Base-by-base conservation (phyloP, 2,797 vertebrate species). In the Nannoperca obscura region DNA sequence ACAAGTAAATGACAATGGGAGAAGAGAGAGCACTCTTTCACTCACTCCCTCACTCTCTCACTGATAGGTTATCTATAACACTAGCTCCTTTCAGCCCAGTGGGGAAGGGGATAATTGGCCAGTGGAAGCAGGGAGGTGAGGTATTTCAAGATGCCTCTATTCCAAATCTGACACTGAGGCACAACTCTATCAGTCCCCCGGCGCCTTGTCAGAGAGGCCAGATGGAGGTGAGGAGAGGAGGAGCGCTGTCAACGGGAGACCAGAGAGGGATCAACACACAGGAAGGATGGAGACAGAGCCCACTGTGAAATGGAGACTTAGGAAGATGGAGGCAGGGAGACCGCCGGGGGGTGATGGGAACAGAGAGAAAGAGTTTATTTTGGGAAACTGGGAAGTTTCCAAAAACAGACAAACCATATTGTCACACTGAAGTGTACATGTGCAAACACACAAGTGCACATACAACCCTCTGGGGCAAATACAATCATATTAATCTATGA, bases 21-120 rank as follows among this genome's bases (percentile, higher is more conserved):
- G 55, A 40, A 10, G 54, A 60, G 60, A 68, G 8, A 11, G 27
- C 3, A 49, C 32, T 15, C 49, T n/a, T 57, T 80, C 22, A 32
- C 67, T 40, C 69, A 3, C 55, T 44, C 34, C 50, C 57, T 47
- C 59, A 24, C 30, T 38, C 63, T 63, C 57, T 52, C 36, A 57
- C 63, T 75, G 30, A 42, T 81, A 83, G 80, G 74, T 83, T 86
- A 88, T 89, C 89, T 82, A 22, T 85, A 77, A 86, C 78, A 82
- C 69, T 22, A 19, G 58, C 67, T 81, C 74, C 80, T 77, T 66
- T 81, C 63, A 72, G 79, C 77, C 47, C 81, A 78, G 88, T 46
- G 55, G 77, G 86, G 73, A 57, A 40, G 34, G 49, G 66, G 74
- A 84, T 91, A 94, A 93, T 92, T 93, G 91, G 86, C 66, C 74